phyloP scores from a whole-genome alignment of 2,888 invertebrate genomes.

The Craniophora ligustri region DNA sequence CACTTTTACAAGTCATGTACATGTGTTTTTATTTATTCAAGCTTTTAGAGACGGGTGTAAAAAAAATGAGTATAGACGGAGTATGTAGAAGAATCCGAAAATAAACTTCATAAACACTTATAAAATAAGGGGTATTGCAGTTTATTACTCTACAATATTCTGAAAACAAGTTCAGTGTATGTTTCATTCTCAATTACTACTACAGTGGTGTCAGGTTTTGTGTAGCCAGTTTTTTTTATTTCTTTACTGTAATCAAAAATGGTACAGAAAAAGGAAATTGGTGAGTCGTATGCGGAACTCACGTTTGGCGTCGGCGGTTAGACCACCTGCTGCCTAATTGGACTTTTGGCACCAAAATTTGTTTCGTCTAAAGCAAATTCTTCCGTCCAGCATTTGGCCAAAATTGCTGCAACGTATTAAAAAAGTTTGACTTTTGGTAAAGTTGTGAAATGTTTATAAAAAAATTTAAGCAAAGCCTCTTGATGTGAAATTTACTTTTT shows the following conservation, averaged over 20 bases:
- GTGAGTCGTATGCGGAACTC: neutral
- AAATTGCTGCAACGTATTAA: neutral
- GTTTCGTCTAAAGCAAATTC: constrained; percentile 6
- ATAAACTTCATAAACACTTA: too few relatives aligned
- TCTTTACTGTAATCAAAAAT: constrained; percentile 12
- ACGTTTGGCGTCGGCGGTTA: constrained; percentile 9
- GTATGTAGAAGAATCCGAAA: too few relatives aligned
- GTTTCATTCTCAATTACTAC: constrained; percentile 28
- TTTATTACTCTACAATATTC: too few relatives aligned
- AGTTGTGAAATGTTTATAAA: neutral
- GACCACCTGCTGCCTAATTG: constrained; percentile 41
- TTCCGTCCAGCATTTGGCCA: neutral
- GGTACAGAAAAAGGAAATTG: constrained; percentile 24
- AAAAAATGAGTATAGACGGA: too few relatives aligned
- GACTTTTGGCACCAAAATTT: constrained; percentile 5
- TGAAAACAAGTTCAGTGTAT: too few relatives aligned
- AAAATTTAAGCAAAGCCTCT: too few relatives aligned
- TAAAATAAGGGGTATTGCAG: too few relatives aligned
- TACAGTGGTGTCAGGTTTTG: constrained; percentile 7
- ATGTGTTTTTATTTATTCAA: too few relatives aligned
- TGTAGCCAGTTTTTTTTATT: constrained; percentile 7
- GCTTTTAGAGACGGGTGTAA: too few relatives aligned
- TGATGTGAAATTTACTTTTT: too few relatives aligned
- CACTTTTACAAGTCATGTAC: too few relatives aligned
- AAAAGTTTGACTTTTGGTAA: constrained; percentile 1